Evolutionary conservation across 2,113 vertebrate genomes (phyloP), one percentile per base, ranked within the genome.

Genomic region (Tragelaphus imberbis): DNA sequence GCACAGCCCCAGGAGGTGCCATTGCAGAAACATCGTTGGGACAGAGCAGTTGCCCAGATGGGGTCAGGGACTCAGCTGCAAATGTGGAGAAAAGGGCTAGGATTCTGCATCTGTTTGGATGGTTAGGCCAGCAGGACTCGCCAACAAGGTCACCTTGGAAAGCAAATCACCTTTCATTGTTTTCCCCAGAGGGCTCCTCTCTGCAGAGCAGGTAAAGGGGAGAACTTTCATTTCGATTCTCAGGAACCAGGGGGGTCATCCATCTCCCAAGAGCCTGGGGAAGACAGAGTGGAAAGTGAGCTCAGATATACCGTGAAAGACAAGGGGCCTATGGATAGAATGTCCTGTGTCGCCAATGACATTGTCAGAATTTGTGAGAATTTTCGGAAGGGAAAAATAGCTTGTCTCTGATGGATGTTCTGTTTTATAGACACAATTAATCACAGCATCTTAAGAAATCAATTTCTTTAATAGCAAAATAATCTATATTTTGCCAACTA

Each of bases 341-440:
- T 7, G 61, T 88, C 53, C 21, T 51, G 33, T 30, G 79, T 33
- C 13, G 36, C 81, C 90, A 49, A 5, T 44, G 79, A 71, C 92
- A 88, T 16, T 30, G 92, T 33, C 33, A 65, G 61, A 56, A 88
- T 94, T 36, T 71, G 71, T 56, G 36, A 71, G 80, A 87, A 88
- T 95, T 94, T 97, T 96, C 92, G 94, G 88, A 95, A 95, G 90
- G 88, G 94, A 63, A 96, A 96, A 94, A 40, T 59, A 88, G 61
- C 53, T 88, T 36, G 96, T 75, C 96, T 94, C 93, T 92, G 97
- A 97, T 94, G 91, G 90, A 95, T 95, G 95, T 96, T 95, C 97
- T 97, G 81, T 71, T 88, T 88, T 88, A 44, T 55, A 96, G 94
- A 96, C 90, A 47, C 53, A 94, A 94, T 97, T 92, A 95, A 97